Evolutionary conservation across 2,888 invertebrate genomes (phyloP).

Genomic region (Chouioia cunea): DNA sequence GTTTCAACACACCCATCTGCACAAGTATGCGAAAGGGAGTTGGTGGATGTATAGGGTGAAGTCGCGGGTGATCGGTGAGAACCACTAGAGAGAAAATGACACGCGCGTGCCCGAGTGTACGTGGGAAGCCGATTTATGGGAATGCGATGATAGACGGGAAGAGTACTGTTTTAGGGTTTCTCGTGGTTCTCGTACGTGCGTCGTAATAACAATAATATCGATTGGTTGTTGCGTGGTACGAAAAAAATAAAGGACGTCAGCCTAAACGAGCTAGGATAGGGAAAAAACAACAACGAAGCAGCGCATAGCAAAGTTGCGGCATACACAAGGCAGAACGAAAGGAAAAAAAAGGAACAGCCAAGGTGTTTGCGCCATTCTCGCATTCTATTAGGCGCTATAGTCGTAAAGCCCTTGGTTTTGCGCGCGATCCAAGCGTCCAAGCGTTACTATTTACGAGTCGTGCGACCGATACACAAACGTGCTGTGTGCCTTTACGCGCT

Average conservation of each 20-base stretch:
- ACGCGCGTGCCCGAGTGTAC: not conserved
- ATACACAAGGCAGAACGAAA: no score
- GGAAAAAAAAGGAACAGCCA: no score
- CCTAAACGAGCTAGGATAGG: not conserved
- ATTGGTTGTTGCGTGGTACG: not conserved
- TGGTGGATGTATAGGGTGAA: no score
- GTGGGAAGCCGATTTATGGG: slow-evolving; percentile 40
- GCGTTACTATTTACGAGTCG: not conserved
- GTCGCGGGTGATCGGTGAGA: not conserved
- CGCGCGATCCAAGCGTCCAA: no score
- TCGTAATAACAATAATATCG: not conserved
- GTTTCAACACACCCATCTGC: not conserved
- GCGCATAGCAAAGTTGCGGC: not conserved
- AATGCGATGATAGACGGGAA: slow-evolving; percentile 16
- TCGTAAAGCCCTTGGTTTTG: not conserved
- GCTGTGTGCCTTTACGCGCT: not conserved
- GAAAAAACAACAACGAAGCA: not conserved
- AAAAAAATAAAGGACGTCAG: slow-evolving; percentile 13
- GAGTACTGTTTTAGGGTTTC: not conserved
- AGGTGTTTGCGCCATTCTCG: not conserved
- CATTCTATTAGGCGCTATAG: slow-evolving; percentile 4
- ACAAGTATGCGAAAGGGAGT: not conserved
- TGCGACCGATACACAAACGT: not conserved
- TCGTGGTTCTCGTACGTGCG: not conserved
- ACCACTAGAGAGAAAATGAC: not conserved